Percentiles rank a stretch among this genome's conserved stretches.
These are phyloP conservation scores for Neoarius graeffei DNA, from an alignment of 2,113 vertebrate genomes.

Conservation along the genomic window DNA sequence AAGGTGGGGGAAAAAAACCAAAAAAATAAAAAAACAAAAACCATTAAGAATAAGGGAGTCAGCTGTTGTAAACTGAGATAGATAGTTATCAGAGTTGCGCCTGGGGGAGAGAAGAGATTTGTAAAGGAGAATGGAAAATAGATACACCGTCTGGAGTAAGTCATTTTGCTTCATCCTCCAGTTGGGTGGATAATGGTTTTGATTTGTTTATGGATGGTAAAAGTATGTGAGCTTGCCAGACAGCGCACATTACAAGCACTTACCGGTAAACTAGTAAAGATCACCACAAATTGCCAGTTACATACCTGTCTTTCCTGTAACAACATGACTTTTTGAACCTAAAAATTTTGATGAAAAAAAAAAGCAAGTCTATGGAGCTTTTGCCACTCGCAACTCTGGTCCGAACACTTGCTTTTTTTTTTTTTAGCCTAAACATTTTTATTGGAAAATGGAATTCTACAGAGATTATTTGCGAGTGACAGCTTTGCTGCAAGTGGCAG, in stretches of 20 bases:
- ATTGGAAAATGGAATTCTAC: neutral
- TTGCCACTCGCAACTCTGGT: too few species aligned
- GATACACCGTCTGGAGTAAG: neutral
- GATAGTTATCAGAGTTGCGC: neutral
- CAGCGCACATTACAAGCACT: neutral
- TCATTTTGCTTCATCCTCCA: constrained; percentile 1
- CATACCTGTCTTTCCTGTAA: neutral
- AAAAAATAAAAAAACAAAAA: neutral
- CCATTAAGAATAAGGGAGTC: neutral
- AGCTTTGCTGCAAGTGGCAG: neutral
- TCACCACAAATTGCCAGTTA: neutral
- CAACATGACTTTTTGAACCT: neutral
- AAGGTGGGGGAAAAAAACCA: neutral
- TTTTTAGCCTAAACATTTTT: too few species aligned
- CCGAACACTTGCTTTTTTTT: too few species aligned
- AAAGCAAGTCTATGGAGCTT: too few species aligned
- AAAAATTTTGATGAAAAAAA: neutral
- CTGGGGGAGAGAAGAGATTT: neutral
- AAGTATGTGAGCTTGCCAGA: neutral
- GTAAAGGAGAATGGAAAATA: neutral
- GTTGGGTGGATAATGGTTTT: constrained; percentile 7
- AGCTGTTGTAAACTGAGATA: neutral
- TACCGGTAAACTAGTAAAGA: neutral
- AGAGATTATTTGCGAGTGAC: neutral
- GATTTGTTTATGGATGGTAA: constrained; percentile 17